phyloP scores from a whole-genome alignment of 2,113 vertebrate genomes.

The Rhinogobius similis region DNA sequence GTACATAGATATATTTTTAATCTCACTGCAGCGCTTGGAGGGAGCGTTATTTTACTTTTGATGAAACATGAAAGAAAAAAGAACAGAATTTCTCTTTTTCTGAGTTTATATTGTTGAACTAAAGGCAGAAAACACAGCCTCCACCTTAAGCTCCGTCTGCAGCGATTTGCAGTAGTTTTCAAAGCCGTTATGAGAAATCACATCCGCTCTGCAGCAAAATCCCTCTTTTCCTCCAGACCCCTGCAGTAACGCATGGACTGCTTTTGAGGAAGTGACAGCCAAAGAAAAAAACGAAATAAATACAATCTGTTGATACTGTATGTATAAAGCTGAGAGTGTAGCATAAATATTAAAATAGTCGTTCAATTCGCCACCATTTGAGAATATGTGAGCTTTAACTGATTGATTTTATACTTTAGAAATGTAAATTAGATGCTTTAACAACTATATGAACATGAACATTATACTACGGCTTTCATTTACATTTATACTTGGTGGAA shows the following conservation, averaged over 20 bases:
- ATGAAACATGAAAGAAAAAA: constrained; percentile 13
- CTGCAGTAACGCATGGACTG: constrained; percentile 15
- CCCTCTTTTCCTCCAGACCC: constrained; percentile 18
- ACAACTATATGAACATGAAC: no score
- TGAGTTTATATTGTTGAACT: constrained; percentile 25
- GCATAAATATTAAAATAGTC: no score
- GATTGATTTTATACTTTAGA: no score
- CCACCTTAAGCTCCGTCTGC: constrained; percentile 16
- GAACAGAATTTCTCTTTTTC: constrained; percentile 1
- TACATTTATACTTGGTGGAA: no score
- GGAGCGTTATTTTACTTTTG: neutral
- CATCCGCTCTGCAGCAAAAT: constrained; percentile 25
- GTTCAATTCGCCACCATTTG: no score
- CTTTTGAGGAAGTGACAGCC: constrained; percentile 10
- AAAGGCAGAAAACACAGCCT: constrained; percentile 16
- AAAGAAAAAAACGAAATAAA: neutral
- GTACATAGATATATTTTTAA: no score
- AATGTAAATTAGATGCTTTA: no score
- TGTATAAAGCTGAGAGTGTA: no score
- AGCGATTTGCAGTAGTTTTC: constrained; percentile 18
- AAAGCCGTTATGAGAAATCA: constrained; percentile 25
- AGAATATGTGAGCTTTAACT: no score
- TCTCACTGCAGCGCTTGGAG: no score
- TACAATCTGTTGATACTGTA: neutral
- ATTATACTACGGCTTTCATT: no score